Evolutionary conservation across 1,140 invertebrate species (phyloP), one percentile per base, ranked within the genome.

Genomic region (Helicorthomorpha holstii): DNA sequence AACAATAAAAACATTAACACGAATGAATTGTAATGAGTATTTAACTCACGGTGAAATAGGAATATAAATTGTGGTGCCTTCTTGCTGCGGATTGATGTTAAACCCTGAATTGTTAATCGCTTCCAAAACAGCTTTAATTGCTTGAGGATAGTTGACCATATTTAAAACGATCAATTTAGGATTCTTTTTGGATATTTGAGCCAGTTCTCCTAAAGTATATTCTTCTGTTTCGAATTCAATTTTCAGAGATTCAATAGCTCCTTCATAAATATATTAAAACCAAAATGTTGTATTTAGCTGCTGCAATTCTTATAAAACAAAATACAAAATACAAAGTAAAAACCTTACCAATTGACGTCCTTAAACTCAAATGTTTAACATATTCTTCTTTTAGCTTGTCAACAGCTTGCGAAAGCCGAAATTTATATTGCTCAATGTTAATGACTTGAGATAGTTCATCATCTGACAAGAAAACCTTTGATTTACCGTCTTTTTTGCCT

Each of bases 21-120:
- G n/a, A n/a, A n/a, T n/a, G n/a, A n/a, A n/a, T n/a, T n/a, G n/a
- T n/a, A n/a, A n/a, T n/a, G n/a, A n/a, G n/a, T n/a, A n/a, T n/a
- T n/a, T 16, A 2, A 42, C 69, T 72, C 75, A 84, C 82, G 90
- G 92, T 12, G 90, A 89, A 57, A 91, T 75, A 27, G 85, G 82
- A 50, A 95, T 73, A 69, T 80, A 93, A 43, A 95, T 65, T 1
- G 79, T 85, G 16, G 85, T 92, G 27, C 89, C 89, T 65, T 95
- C 91, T 67, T 92, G 86, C 64, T 95, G 90, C 0, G 91, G 90
- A 73, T 89, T 94, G 25, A 96, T 69, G 66, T 92, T 93, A 73
- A 95, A 79, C 47, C 87, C 86, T 55, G 86, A 88, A 42, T 75
- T 76, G 25, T 70, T 59, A 25, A 96, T 74, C 3, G 82, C 77